Base-by-base conservation (phyloP, 2,797 vertebrate genomes). In the Falco biarmicus region DNA sequence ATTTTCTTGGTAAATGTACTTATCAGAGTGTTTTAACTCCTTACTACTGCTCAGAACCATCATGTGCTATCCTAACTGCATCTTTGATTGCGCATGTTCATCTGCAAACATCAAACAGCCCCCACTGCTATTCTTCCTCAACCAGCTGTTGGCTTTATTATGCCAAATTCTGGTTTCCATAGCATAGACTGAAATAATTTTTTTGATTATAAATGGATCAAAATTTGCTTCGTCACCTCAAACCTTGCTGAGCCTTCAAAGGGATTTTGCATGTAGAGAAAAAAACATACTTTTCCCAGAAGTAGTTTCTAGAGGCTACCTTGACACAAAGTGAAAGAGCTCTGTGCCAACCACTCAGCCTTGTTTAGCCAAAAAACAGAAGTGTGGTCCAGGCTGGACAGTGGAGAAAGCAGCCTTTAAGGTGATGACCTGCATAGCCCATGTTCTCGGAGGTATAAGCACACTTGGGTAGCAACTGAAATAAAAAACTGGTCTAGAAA, bases 91-190 rank as follows among this genome's bases (percentile, higher is more conserved):
- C 75, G 48, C 3, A 1, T 4, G 3, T 74, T 93, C 22, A 10
- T 56, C 66, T 77, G 77, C 10, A 13, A 92, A 68, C 19, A 80
- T 68, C 32, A 54, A 87, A 88, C 3, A 86, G 14, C 61, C 26
- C 71, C 51, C 64, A 57, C 37, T 53, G 64, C 24, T 74, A 41
- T 48, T 88, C 63, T 82, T 92, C 74, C 32, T 88, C 56, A 87
- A 21, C 57, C 77, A 90, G 73, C 41, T 89, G 29, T 57, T 93
- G 57, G 64, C 48, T 95, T 93, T 93, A 81, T 91, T 74, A 82
- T 84, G 71, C 59, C 77, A 80, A 80, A 90, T 87, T 85, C 68
- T 90, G 34, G 13, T 57, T 95, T 90, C 53, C 0, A 0, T 75
- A 63, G 37, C 43, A 83, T 50, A 90, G 50, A 76, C 28, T 54